Percentiles rank a stretch among this genome's conserved stretches.
Evolutionary conservation across 2,113 vertebrate genomes (phyloP).

Genomic region (Tauraco erythrolophus): DNA sequence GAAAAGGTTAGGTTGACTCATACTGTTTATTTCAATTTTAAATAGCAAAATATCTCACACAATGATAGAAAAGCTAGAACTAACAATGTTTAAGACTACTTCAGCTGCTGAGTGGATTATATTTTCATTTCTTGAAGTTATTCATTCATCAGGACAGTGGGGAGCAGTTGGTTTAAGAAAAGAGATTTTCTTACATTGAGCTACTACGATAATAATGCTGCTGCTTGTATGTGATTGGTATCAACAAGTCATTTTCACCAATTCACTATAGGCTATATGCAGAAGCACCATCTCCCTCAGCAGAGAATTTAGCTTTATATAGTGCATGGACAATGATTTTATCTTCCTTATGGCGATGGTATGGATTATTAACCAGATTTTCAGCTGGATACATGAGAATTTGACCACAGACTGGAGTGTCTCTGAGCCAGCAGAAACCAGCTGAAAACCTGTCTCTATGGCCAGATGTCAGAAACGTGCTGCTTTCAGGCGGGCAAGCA

Average conservation of each 20-base stretch:
- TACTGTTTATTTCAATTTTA: constrained; percentile 29
- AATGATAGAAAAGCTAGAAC: neutral
- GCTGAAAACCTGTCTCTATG: neutral
- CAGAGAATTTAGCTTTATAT: neutral
- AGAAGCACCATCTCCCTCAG: neutral
- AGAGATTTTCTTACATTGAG: neutral
- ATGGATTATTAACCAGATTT: neutral
- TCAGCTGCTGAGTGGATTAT: neutral
- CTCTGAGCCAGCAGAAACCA: neutral
- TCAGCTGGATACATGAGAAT: neutral
- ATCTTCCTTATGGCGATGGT: neutral
- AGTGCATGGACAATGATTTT: neutral
- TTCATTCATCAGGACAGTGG: neutral
- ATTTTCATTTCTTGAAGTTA: neutral
- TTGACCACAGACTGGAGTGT: neutral
- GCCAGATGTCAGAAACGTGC: neutral
- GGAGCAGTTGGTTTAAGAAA: neutral
- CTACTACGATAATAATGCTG: neutral
- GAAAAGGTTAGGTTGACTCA: neutral
- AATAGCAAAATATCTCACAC: neutral
- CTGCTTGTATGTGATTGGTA: neutral
- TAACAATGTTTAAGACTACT: neutral
- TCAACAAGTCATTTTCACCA: neutral
- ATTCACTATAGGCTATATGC: neutral
- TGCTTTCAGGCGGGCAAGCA: neutral